Conservation (phyloP, 2,888 invertebrate genomes). For the Cactoblastis cactorum region DNA sequence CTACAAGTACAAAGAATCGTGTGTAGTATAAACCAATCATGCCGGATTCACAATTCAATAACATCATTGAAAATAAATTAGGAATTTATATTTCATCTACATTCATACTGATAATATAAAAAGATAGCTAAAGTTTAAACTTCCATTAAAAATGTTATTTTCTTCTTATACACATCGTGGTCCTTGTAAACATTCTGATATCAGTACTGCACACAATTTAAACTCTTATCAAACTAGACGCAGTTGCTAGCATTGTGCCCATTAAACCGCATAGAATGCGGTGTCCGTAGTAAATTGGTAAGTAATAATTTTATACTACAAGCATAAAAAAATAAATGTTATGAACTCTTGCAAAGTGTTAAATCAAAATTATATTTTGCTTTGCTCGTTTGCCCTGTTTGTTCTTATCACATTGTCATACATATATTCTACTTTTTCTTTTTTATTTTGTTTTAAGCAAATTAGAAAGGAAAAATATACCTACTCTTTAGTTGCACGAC, state of each 20-base stretch:
- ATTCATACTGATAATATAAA: neutral
- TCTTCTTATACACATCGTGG: neutral
- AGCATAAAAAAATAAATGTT: neutral
- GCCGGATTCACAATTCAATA: neutral
- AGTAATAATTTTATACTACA: neutral
- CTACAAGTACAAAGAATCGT: neutral
- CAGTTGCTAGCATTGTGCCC: neutral
- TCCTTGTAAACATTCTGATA: neutral
- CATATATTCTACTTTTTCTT: no score
- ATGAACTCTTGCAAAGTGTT: no score
- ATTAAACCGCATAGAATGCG: neutral
- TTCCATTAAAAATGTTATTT: neutral
- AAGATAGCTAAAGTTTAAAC: no score
- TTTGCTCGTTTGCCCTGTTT: no score
- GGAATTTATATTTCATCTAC: neutral
- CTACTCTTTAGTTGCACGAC: neutral
- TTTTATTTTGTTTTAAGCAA: no score
- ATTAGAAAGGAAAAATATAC: neutral
- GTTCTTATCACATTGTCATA: no score
- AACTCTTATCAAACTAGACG: conserved; percentile 4
- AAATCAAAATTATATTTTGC: no score
- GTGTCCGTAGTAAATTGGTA: neutral
- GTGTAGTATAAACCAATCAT: neutral
- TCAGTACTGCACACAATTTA: neutral
- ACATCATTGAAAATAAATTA: neutral